phyloP scores from a whole-genome alignment of 2,113 vertebrate species.

The Eudorcas thomsonii region DNA sequence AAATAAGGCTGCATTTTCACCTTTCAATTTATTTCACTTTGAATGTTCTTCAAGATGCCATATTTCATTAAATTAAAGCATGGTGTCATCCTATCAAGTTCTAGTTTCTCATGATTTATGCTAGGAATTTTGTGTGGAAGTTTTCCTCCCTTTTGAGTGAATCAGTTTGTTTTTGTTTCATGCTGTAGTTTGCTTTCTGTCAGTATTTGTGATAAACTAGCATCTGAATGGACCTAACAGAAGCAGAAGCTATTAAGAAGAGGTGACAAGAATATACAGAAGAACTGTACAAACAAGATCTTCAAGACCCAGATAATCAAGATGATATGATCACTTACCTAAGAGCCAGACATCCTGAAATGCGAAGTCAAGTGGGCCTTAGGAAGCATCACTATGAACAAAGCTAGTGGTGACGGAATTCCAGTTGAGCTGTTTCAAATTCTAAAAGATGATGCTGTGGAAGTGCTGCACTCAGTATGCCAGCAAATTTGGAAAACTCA shows the following conservation, averaged over 20 bases:
- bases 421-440: background rate
- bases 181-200: constrained; percentile 45
- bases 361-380: background rate
- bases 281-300: background rate
- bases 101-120: constrained; percentile 37
- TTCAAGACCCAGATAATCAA: background rate
- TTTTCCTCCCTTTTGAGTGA: constrained; percentile 37
- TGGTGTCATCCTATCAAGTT: constrained; percentile 27
- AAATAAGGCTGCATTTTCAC: constrained; percentile 3
- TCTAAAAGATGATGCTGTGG: background rate
- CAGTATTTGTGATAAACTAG: constrained; percentile 41
- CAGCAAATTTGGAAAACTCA: background rate
- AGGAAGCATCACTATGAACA: background rate
- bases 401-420: background rate
- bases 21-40: constrained; percentile 40
- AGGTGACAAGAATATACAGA: background rate
- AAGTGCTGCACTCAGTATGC: background rate
- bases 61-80: constrained; percentile 39
- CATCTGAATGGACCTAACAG: background rate
- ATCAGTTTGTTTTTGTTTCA: constrained; percentile 38
- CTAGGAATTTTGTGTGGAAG: constrained; percentile 28
- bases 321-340: background rate
- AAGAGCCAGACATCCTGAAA: background rate
- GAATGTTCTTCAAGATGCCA: background rate
- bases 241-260: background rate